phyloP scores from a whole-genome alignment of 2,888 invertebrate genomes.

The Cantharis rustica region DNA sequence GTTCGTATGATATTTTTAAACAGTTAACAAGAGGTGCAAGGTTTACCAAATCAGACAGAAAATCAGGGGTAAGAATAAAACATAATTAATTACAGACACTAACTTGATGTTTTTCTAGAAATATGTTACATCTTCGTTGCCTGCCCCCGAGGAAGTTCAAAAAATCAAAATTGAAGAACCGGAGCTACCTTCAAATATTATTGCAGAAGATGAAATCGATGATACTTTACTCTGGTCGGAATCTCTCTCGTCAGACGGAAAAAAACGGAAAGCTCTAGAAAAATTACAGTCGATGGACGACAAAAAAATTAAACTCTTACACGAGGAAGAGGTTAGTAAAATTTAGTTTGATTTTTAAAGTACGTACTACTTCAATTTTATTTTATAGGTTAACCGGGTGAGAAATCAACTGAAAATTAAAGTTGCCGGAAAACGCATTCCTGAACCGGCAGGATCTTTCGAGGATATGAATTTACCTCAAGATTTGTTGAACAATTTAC shows the following conservation, averaged over 20 bases:
- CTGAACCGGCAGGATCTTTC: slow-evolving; percentile 76
- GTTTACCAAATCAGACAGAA: neutral
- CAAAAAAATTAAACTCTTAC: slow-evolving; percentile 56
- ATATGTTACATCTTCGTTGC: neutral
- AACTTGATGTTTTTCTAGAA: neutral
- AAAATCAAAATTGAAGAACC: neutral
- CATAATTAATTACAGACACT: neutral
- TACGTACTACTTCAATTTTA: neutral
- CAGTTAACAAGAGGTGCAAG: neutral
- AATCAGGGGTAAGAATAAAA: neutral
- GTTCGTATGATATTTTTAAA: neutral
- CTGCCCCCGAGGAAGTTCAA: neutral
- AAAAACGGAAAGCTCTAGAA: slow-evolving; percentile 39
- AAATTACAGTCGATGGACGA: slow-evolving; percentile 52
- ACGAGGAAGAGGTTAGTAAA: slow-evolving; percentile 55
- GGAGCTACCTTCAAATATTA: neutral
- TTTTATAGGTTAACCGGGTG: slow-evolving; percentile 69
- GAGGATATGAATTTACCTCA: slow-evolving; percentile 65
- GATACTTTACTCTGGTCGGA: slow-evolving; percentile 14
- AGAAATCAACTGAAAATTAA: slow-evolving; percentile 79
- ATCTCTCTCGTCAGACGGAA: slow-evolving; percentile 9
- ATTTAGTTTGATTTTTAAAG: neutral
- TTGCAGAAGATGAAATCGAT: slow-evolving; percentile 15
- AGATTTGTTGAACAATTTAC: slow-evolving; percentile 71
- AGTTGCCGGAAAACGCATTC: slow-evolving; percentile 78